phyloP scores from a whole-genome alignment of 2,113 vertebrate genomes.

The Nycticebus coucang region DNA sequence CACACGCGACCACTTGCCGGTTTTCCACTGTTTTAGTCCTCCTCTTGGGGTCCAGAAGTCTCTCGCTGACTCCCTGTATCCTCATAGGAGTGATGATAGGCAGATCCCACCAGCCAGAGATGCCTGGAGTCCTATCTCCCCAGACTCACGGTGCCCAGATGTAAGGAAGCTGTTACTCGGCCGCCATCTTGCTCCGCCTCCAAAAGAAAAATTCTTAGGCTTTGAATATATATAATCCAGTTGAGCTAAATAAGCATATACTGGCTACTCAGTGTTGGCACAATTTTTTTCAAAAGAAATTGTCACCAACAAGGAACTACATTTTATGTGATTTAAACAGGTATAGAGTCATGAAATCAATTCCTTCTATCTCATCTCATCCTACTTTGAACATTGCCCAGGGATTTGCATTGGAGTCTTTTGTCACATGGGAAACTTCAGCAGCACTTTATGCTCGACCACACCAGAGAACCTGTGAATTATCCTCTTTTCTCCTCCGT shows the following conservation, averaged over 20 bases:
- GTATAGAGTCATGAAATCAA: background rate
- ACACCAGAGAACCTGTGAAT: background rate
- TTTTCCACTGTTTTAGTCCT: no score
- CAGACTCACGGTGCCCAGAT: no score
- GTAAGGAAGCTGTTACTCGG: no score
- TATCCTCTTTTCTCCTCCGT: background rate
- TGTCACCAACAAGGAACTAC: background rate
- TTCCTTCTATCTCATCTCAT: background rate
- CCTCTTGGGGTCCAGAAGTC: no score
- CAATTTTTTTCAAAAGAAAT: background rate
- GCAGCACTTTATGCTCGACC: background rate
- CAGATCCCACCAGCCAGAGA: no score
- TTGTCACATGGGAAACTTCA: background rate
- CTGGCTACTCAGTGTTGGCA: background rate
- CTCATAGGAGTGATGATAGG: no score
- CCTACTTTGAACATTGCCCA: background rate
- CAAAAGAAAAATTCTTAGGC: conserved; percentile 27
- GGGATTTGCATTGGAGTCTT: background rate
- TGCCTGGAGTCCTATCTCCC: no score
- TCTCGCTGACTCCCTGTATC: no score
- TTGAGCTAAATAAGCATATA: background rate
- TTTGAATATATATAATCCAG: background rate
- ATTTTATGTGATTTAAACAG: background rate
- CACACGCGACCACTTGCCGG: no score
- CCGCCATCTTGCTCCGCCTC: no score